Evolutionary conservation across 2,797 vertebrate species (phyloP).

Genomic region (Cottoperca gobio): DNA sequence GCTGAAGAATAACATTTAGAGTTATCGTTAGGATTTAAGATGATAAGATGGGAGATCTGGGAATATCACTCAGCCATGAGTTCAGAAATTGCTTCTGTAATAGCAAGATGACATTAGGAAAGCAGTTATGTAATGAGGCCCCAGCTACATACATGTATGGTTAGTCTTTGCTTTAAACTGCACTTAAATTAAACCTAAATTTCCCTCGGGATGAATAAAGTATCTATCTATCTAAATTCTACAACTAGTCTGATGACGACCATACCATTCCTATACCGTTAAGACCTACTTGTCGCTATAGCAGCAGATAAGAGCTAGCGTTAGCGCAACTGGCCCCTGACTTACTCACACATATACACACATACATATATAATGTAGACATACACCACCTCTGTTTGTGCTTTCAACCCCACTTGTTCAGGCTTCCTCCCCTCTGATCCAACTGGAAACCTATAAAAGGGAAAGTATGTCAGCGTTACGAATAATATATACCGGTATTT

Average conservation of each 20-base stretch:
- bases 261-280: not conserved
- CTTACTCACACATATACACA: not conserved
- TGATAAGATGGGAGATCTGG: too few relatives aligned
- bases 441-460: conserved; percentile 43
- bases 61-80: too few relatives aligned
- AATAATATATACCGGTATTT: conserved; percentile 15
- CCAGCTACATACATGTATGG: conserved; percentile 8
- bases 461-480: conserved; percentile 26
- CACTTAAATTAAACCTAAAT: too few relatives aligned
- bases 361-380: conserved; percentile 9
- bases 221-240: too few relatives aligned
- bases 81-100: too few relatives aligned
- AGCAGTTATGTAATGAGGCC: too few relatives aligned
- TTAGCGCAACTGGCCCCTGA: conserved; percentile 17
- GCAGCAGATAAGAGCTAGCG: not conserved
- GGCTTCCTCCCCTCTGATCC: conserved; percentile 4
- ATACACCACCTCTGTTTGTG: conserved; percentile 30
- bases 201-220: too few relatives aligned
- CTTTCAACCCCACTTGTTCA: conserved; percentile 31
- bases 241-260: not conserved
- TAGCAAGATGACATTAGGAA: too few relatives aligned
- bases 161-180: not conserved
- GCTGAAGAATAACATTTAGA: too few relatives aligned
- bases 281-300: not conserved
- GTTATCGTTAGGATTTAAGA: too few relatives aligned